Evolutionary conservation across 2,797 vertebrate genomes (phyloP).

Genomic region (Sarcophilus harrisii): DNA sequence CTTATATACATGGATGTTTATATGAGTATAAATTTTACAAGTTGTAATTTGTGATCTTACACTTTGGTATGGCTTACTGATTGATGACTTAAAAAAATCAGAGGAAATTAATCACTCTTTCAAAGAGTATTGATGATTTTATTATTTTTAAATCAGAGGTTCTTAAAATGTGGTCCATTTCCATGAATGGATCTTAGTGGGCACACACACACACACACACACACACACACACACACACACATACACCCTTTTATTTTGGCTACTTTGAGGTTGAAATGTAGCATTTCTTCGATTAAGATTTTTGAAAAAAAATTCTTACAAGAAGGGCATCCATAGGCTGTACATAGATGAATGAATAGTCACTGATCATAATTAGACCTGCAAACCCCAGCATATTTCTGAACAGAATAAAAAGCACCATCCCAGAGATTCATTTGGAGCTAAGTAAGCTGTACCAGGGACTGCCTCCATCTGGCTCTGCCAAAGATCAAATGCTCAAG

Average conservation of each 20-base stretch:
- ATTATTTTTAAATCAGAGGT: slow-evolving; percentile 21
- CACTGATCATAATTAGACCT: not conserved
- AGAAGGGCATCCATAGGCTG: not conserved
- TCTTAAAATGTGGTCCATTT: not conserved
- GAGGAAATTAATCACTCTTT: slow-evolving; percentile 25
- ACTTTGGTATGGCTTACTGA: not conserved
- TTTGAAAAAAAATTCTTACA: not conserved
- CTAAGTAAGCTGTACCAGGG: not conserved
- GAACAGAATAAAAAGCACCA: not conserved
- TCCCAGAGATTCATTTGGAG: slow-evolving; percentile 36
- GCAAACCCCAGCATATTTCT: slow-evolving; percentile 24
- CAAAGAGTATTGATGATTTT: slow-evolving; percentile 36
- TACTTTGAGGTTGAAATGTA: not conserved
- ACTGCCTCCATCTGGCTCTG: slow-evolving; percentile 28
- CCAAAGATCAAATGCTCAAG: slow-evolving; percentile 59
- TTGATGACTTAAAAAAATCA: slow-evolving; percentile 30
- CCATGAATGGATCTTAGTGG: not conserved
- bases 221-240: no score
- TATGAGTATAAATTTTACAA: not conserved
- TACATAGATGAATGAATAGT: not conserved
- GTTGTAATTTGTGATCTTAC: not conserved
- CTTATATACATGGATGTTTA: slow-evolving; percentile 19
- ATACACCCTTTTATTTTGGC: not conserved
- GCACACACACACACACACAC: no score
- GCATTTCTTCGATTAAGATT: not conserved